Base-by-base conservation (phyloP, 1,140 invertebrate species). In the Lepidurus apus region DNA sequence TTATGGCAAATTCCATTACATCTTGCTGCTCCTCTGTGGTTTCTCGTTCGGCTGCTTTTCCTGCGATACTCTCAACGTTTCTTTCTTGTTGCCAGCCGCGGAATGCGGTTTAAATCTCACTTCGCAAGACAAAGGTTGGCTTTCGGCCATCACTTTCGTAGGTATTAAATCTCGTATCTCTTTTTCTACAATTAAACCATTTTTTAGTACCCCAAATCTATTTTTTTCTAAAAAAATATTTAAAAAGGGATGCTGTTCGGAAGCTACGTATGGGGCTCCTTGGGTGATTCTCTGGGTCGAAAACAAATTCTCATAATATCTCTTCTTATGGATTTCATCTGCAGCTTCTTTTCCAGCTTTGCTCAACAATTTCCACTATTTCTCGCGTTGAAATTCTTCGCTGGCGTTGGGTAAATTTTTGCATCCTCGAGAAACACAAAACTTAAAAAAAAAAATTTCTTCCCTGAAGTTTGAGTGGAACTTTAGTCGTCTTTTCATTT, bases 61-160 rank as follows among this genome's bases (percentile, higher is more conserved):
- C 87, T 95, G 97, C 90, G 95, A 97, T 86, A 92, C 97, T 85
- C 94, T 96, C 82, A 95, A 95, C 74, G 94, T 95, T 91, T 94
- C 95, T 77, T 97, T 97, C 88, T 93, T 97, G 83, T 86, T 98
- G 74, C 95, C 95, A 53, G 93, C 94, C 81, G 95, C 95, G 76
- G 91, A 95, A 86, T 96, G 95, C 88, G 95, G 97, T 86, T 88
- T 98, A 82, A 86, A 94, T 73, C 89, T 97, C 83, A 91, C 91
- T 82, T 95, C 94, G n/a, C 87, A 90, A 77, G 92, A 93, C 75
- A 97, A 95, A 85, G 89, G 95, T 87, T 94, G 92, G 92, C 90
- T 94, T 79, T 93, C 93, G 85, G 87, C 88, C 13, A 82, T 84
- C 2, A 81, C 84, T 0, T 85, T 86, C 80, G 45, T 86, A 47